These are phyloP conservation scores for Phrynocephalus vlangalii DNA, from an alignment of 2,797 vertebrate genomes.

Conservation along the genomic window DNA sequence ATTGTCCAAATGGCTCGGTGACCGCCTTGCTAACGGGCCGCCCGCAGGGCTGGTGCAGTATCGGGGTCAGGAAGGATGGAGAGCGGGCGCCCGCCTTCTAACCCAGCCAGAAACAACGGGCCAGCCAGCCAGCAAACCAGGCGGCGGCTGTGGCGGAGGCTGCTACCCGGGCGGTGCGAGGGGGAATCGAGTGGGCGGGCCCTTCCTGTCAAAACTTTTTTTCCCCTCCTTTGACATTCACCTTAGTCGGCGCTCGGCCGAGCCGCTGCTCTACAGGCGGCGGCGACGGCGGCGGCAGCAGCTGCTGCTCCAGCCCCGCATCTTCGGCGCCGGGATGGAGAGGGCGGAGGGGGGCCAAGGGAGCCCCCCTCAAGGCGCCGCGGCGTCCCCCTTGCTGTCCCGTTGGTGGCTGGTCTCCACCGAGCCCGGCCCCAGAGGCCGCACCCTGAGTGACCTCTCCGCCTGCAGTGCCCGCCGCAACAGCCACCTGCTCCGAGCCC, in stretches of 20 bases:
- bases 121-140: too few species aligned
- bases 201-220: slow-evolving; percentile 78
- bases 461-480: slow-evolving; percentile 70
- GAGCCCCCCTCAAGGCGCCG: slow-evolving; percentile 24
- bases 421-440: slow-evolving; percentile 73
- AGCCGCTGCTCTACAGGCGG: slow-evolving; percentile 40
- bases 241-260: background rate
- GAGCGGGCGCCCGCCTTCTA: too few species aligned
- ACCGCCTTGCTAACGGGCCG: too few species aligned
- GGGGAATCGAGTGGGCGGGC: slow-evolving; percentile 68
- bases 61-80: too few species aligned
- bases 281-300: slow-evolving; percentile 21
- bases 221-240: slow-evolving; percentile 56
- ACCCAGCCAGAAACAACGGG: too few species aligned
- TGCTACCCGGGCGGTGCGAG: background rate
- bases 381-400: slow-evolving; percentile 3
- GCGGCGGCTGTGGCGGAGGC: too few species aligned
- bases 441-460: slow-evolving; percentile 82
- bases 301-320: background rate
- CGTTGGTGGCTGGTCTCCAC: slow-evolving; percentile 52
- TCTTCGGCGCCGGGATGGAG: background rate
- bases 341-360: slow-evolving; percentile 54
- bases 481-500: slow-evolving; percentile 71
- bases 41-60: too few species aligned
- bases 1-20: too few species aligned